These are phyloP conservation scores for Aleiodes alternator DNA, from an alignment of 2,888 invertebrate genomes.

Conservation along the genomic window DNA sequence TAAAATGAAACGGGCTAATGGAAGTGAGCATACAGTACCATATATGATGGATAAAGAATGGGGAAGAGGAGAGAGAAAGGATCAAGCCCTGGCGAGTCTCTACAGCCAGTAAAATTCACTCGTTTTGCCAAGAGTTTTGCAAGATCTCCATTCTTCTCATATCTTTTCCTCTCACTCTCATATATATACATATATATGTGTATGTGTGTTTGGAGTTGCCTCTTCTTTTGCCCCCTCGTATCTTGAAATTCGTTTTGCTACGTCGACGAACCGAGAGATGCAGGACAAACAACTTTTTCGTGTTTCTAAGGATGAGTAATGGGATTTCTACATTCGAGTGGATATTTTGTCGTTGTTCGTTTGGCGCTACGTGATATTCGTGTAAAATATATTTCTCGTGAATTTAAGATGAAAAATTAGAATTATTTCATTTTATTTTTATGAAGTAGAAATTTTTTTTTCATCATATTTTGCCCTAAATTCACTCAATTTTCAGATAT, in stretches of 20 bases:
- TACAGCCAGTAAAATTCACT: slow-evolving; percentile 65
- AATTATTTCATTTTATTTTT: too few relatives aligned
- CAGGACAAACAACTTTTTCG: slow-evolving; percentile 73
- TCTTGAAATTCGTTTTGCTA: slow-evolving; percentile 36
- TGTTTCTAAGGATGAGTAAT: slow-evolving; percentile 67
- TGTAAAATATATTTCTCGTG: slow-evolving; percentile 46
- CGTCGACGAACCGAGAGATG: slow-evolving; percentile 61
- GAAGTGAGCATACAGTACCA: slow-evolving; percentile 42
- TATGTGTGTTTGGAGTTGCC: neutral
- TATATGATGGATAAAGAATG: slow-evolving; percentile 35
- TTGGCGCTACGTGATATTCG: slow-evolving; percentile 62
- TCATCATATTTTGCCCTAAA: too few relatives aligned
- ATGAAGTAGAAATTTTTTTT: too few relatives aligned
- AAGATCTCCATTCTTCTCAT: slow-evolving; percentile 37
- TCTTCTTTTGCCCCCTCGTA: slow-evolving; percentile 22
- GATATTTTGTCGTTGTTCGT: slow-evolving; percentile 69
- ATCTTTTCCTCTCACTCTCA: slow-evolving; percentile 51
- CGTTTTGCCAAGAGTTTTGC: slow-evolving; percentile 68
- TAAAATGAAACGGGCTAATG: slow-evolving; percentile 45
- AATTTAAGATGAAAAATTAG: neutral
- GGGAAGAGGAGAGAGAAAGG: slow-evolving; percentile 49
- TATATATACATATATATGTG: slow-evolving; percentile 36
- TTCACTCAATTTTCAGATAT: too few relatives aligned
- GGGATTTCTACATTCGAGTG: slow-evolving; percentile 66
- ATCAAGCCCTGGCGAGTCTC: slow-evolving; percentile 61